Percentiles rank a stretch among this genome's conserved stretches.
Evolutionary conservation across 2,888 invertebrate species (phyloP).

Genomic region (Dendrolimus houi): DNA sequence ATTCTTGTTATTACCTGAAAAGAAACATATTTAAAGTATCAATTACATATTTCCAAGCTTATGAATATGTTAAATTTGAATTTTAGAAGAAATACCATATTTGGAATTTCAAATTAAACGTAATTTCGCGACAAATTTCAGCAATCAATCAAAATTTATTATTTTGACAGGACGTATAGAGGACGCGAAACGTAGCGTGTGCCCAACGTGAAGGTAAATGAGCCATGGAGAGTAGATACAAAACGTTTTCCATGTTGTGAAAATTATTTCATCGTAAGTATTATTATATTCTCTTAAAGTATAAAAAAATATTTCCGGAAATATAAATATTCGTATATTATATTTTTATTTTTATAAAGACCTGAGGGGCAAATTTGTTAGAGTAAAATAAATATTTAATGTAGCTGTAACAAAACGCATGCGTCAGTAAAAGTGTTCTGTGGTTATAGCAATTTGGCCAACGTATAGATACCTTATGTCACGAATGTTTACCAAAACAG

Average conservation of each 20-base stretch:
- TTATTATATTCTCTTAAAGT: too few species aligned
- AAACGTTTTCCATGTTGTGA: too few species aligned
- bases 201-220: too few species aligned
- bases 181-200: neutral
- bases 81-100: conserved; percentile 1
- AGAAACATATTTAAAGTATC: conserved; percentile 7
- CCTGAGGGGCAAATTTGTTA: too few species aligned
- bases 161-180: neutral
- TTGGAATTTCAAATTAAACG: neutral
- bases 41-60: neutral
- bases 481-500: conserved; percentile 5
- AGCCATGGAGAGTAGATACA: too few species aligned
- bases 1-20: conserved; percentile 48
- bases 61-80: neutral
- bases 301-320: too few species aligned
- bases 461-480: neutral
- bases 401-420: too few species aligned
- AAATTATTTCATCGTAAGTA: too few species aligned
- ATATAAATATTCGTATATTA: too few species aligned
- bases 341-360: too few species aligned
- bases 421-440: too few species aligned
- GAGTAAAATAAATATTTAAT: too few species aligned
- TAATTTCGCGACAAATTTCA: neutral
- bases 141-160: neutral
- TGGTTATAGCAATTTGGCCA: neutral